Evolutionary conservation across 2,113 vertebrate genomes (phyloP).

Genomic region (Spilogale gracilis): DNA sequence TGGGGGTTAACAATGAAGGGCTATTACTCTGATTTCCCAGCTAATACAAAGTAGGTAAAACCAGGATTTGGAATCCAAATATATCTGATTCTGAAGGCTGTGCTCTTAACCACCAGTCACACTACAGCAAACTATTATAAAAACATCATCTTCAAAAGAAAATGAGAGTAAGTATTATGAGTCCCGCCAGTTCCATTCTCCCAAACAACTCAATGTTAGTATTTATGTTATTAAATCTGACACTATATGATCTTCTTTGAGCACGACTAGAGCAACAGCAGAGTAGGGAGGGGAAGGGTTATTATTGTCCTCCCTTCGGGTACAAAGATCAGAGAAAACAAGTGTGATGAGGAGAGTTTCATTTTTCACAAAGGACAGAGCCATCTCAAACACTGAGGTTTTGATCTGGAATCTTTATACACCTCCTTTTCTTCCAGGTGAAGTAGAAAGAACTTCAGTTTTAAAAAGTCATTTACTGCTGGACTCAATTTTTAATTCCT

Average conservation of each 20-base stretch:
- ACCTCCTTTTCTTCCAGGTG: neutral
- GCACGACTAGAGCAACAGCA: neutral
- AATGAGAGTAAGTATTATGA: neutral
- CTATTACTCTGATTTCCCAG: neutral
- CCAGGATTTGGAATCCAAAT: neutral
- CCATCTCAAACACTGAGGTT: neutral
- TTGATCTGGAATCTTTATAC: neutral
- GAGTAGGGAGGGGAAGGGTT: neutral
- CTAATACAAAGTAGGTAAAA: neutral
- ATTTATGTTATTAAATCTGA: neutral
- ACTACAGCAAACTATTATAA: neutral
- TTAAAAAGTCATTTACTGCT: neutral
- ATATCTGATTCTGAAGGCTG: neutral
- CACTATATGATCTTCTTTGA: neutral
- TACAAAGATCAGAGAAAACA: neutral
- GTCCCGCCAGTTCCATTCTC: neutral
- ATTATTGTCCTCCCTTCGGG: neutral
- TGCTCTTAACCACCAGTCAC: neutral
- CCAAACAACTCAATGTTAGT: neutral
- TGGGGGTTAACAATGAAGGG: neutral
- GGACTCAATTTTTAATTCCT: neutral
- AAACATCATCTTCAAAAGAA: conserved; percentile 2
- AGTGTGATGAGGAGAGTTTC: neutral
- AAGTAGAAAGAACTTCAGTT: neutral
- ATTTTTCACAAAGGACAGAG: neutral